A percentile compares a stretch with the other conserved stretches of the same genome.
Conservation (phyloP, 2,888 invertebrate species). For the Hipparchia semele region DNA sequence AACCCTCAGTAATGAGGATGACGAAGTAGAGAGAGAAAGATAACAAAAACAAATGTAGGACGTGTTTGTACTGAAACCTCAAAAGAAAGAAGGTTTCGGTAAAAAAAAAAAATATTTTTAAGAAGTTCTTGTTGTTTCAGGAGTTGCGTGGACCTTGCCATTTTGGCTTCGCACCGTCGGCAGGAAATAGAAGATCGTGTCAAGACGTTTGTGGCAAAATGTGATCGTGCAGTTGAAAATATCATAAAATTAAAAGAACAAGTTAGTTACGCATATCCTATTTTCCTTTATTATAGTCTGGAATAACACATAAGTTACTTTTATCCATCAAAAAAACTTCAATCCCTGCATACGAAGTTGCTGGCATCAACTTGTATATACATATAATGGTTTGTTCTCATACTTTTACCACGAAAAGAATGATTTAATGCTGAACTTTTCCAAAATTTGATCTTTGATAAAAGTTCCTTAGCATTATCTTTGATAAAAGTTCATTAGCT, state of each 20-base stretch:
- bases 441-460: no score
- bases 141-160: constrained; percentile 73
- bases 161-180: constrained; percentile 67
- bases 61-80: neutral
- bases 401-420: neutral
- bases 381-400: neutral
- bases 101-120: neutral
- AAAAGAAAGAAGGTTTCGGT: neutral
- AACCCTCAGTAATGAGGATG: no score
- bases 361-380: no score
- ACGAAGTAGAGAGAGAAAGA: no score
- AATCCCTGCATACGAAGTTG: no score
- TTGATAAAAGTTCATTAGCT: no score
- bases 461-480: no score
- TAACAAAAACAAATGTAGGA: no score
- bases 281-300: no score
- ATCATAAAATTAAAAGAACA: constrained; percentile 65
- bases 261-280: constrained; percentile 50
- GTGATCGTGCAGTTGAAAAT: constrained; percentile 62
- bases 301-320: no score
- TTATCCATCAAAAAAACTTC: no score
- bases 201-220: constrained; percentile 62
- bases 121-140: constrained; percentile 49
- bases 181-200: constrained; percentile 69
- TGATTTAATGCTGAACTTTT: no score